Evolutionary conservation across 2,888 invertebrate species (phyloP).

Genomic region (Ischnura elegans): DNA sequence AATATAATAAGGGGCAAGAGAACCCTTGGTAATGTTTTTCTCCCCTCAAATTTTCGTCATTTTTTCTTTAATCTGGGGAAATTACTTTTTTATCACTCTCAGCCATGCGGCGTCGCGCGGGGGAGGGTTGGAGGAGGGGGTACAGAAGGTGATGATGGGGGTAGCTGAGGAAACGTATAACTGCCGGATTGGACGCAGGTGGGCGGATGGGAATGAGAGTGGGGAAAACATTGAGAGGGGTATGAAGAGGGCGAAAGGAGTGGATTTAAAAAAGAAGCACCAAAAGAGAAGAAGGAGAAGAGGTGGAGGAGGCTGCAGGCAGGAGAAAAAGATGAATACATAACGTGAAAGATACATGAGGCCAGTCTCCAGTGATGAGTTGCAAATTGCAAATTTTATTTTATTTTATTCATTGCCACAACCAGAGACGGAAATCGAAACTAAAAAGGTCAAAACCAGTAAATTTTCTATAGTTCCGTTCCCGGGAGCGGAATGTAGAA

Average conservation of each 20-base stretch:
- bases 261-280: not conserved
- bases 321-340: too few relatives aligned
- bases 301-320: not conserved
- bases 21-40: not conserved
- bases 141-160: not conserved
- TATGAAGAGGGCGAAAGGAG: not conserved
- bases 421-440: too few relatives aligned
- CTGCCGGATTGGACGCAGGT: too few relatives aligned
- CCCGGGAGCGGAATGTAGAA: too few relatives aligned
- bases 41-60: not conserved
- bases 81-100: constrained; percentile 25
- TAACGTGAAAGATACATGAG: too few relatives aligned
- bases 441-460: too few relatives aligned
- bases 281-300: not conserved
- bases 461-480: too few relatives aligned
- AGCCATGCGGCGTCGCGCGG: constrained; percentile 12
- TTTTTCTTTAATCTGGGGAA: not conserved
- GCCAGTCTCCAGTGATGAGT: too few relatives aligned
- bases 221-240: not conserved
- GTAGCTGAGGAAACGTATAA: too few relatives aligned
- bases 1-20: not conserved
- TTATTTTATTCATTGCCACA: too few relatives aligned
- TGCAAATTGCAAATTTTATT: too few relatives aligned
- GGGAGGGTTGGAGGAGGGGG: not conserved
- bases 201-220: not conserved